These are phyloP conservation scores for Oreochromis tanganicae DNA, from an alignment of 2,113 vertebrate species.

Conservation along the genomic window DNA sequence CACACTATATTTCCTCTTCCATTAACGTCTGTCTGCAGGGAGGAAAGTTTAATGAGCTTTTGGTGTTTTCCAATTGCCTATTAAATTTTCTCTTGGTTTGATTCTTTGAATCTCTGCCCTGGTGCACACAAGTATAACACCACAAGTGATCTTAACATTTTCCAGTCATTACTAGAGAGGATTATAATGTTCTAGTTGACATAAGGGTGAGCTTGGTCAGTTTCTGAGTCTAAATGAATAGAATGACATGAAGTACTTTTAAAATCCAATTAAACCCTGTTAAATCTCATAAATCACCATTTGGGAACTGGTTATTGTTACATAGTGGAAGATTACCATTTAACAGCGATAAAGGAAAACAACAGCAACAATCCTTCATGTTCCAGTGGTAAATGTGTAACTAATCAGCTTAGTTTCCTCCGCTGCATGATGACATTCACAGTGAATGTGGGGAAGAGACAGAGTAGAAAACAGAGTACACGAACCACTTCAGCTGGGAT, in stretches of 20 bases:
- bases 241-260: not conserved
- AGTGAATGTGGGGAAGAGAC: not conserved
- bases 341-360: not conserved
- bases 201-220: not conserved
- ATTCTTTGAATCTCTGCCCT: not conserved
- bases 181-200: not conserved
- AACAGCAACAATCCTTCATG: not conserved
- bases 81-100: not conserved
- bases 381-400: not conserved
- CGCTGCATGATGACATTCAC: not conserved
- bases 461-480: not conserved
- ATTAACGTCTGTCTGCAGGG: not conserved
- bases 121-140: not conserved
- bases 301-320: not conserved
- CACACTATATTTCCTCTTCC: not conserved
- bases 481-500: not conserved
- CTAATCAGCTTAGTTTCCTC: not conserved
- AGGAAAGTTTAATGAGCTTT: constrained; percentile 15
- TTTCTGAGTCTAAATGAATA: not conserved
- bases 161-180: not conserved
- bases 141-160: not conserved
- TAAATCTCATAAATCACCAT: not conserved
- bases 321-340: not conserved
- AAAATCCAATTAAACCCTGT: not conserved
- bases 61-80: not conserved